Base-by-base conservation (phyloP, 2,113 vertebrate species). In the Noctilio leporinus region DNA sequence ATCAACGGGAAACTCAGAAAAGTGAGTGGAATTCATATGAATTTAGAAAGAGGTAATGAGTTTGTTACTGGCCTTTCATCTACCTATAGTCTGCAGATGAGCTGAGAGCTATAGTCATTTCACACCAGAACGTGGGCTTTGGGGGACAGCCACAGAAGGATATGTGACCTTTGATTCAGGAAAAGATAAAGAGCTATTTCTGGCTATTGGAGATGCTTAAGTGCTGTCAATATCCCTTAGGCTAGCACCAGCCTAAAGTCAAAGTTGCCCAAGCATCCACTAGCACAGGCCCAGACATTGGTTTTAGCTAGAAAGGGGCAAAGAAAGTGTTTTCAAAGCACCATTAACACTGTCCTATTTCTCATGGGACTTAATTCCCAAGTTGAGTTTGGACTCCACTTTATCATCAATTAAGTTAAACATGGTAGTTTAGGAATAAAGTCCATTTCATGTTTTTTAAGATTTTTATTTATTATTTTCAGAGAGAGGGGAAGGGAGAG, bases 1-100 rank as follows among this genome's bases (percentile, higher is more conserved):
- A 77, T 93, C 77, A 90, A 85, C 89, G 94, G 28, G 30, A 91
- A 80, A 30, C 28, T 76, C 59, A 85, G 83, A 80, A 83, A 90
- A 86, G 16, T 78, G 7, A 43, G 10, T 33, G 4, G 14, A 67
- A 49, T 88, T 80, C 47, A 26, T 38, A 26, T 64, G 55, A 82
- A 78, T 62, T 77, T 35, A 17, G 24, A 78, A 84, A 30, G 47
- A 2, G 45, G 53, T 76, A 86, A 67, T 72, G 80, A 92, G 59
- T 15, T 87, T 12, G 24, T 62, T 43, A 84, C 65, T 96, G 86
- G 95, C 65, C 53, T 89, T 82, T 51, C 38, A 30, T 45, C 70
- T 87, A 53, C 33, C 10, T 65, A 10, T 7, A 22, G 45, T 45
- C 22, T 64, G 33, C 24, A 93, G 72, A 90, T 88, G 17, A 93